These are phyloP conservation scores for Julus scandinavius DNA, from an alignment of 2,888 invertebrate genomes.

Conservation along the genomic window DNA sequence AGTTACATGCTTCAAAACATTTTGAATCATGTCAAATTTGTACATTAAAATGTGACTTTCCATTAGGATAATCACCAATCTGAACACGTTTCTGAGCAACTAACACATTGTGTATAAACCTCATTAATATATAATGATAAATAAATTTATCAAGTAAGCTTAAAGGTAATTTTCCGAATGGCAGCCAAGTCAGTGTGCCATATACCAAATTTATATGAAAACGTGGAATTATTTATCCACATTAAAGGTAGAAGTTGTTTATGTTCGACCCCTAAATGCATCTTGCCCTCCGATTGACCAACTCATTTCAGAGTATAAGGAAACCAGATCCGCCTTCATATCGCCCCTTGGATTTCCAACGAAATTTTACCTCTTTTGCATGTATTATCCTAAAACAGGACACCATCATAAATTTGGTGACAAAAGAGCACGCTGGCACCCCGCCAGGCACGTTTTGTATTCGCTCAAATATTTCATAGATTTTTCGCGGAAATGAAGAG, in stretches of 20 bases:
- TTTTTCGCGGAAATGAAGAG: background rate
- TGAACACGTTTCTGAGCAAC: too few relatives aligned
- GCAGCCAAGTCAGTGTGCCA: too few relatives aligned
- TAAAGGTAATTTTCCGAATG: too few relatives aligned
- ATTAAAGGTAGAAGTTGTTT: background rate
- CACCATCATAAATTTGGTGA: slow-evolving; percentile 6
- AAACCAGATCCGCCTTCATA: background rate
- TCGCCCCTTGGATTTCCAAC: background rate
- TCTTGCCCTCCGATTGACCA: background rate
- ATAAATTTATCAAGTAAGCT: too few relatives aligned
- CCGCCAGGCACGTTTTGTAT: slow-evolving; percentile 16
- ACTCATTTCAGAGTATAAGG: background rate
- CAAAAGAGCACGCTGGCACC: slow-evolving; percentile 25
- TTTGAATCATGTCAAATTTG: too few relatives aligned
- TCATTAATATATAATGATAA: too few relatives aligned
- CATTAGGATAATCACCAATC: too few relatives aligned
- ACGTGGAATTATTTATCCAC: too few relatives aligned
- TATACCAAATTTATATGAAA: too few relatives aligned
- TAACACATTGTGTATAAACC: too few relatives aligned
- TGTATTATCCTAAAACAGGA: slow-evolving; percentile 10
- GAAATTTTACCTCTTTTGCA: background rate
- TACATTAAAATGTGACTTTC: too few relatives aligned
- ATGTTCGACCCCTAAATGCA: background rate
- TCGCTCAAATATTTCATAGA: background rate
- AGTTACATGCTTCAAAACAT: too few relatives aligned